Conservation (phyloP, 2,797 vertebrate species). For the Urophycis tenuis region DNA sequence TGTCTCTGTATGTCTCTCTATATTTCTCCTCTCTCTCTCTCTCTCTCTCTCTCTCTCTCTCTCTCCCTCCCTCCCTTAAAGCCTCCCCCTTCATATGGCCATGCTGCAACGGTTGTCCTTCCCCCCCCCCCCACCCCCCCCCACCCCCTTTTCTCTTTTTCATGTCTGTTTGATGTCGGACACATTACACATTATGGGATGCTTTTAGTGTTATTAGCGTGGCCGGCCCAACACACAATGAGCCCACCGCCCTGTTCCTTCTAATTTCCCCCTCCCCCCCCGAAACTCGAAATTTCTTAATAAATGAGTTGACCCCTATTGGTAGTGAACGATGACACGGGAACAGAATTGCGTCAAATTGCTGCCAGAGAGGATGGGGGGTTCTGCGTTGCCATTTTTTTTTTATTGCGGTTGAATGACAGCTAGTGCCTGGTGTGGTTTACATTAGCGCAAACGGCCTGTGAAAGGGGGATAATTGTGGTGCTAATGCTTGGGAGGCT, state of each 20-base stretch:
- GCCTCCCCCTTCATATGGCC: conserved; percentile 47
- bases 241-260: conserved; percentile 36
- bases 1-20: no score
- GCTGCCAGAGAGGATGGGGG: conserved; percentile 52
- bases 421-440: conserved; percentile 65
- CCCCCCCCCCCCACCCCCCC: conserved; percentile 18
- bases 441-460: conserved; percentile 66
- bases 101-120: conserved; percentile 24
- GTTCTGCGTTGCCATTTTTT: conserved; percentile 45
- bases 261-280: conserved; percentile 48
- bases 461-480: conserved; percentile 73
- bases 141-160: conserved; percentile 16
- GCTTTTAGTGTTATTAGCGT: conserved; percentile 52
- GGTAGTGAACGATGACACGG: conserved; percentile 62
- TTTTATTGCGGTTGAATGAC: conserved; percentile 60
- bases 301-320: conserved; percentile 59
- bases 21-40: conserved; percentile 43
- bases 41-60: background rate
- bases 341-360: conserved; percentile 70
- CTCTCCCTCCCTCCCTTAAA: background rate
- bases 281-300: conserved; percentile 59
- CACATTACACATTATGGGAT: conserved; percentile 50
- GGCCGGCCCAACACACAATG: conserved; percentile 31
- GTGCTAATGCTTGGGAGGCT: conserved; percentile 60
- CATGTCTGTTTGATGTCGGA: conserved; percentile 46